Evolutionary conservation across 2,888 invertebrate species (phyloP).

Genomic region (Troglohyphantes excavatus): DNA sequence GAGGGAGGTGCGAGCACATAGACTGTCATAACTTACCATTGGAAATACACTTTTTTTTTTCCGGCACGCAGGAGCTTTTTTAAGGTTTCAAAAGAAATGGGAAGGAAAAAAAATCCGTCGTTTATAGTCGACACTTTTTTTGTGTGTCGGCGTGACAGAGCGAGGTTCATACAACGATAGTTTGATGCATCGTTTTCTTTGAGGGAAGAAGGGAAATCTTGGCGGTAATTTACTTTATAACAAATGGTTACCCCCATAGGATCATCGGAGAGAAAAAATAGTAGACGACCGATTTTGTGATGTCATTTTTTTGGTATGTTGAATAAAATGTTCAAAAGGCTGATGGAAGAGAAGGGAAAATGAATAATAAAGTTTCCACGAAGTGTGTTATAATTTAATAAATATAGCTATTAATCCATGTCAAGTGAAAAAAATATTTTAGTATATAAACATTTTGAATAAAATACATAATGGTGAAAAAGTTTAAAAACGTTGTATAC

Average conservation of each 20-base stretch:
- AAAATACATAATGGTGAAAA: too few species aligned
- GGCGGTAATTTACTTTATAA: constrained; percentile 23
- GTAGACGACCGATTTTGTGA: background rate
- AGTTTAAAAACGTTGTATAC: too few species aligned
- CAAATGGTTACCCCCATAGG: background rate
- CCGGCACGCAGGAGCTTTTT: constrained; percentile 20
- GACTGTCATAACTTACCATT: constrained; percentile 47
- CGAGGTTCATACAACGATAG: constrained; percentile 3
- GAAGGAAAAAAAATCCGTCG: constrained; percentile 19
- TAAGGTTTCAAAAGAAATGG: constrained; percentile 1
- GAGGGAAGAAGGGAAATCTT: constrained; percentile 2
- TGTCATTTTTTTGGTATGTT: background rate
- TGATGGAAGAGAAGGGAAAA: too few species aligned
- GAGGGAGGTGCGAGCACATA: background rate
- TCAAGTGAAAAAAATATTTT: too few species aligned
- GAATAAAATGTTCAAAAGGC: too few species aligned
- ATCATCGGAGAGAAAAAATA: background rate
- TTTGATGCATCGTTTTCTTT: background rate
- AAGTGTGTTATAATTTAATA: too few species aligned
- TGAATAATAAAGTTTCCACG: too few species aligned
- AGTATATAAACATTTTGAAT: too few species aligned
- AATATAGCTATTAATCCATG: too few species aligned
- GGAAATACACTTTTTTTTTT: constrained; percentile 29
- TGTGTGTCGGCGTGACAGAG: constrained; percentile 18
- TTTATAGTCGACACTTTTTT: constrained; percentile 15